Evolutionary conservation across 2,797 vertebrate genomes (phyloP), one percentile per base, ranked within the genome.

Genomic region (Betta splendens): DNA sequence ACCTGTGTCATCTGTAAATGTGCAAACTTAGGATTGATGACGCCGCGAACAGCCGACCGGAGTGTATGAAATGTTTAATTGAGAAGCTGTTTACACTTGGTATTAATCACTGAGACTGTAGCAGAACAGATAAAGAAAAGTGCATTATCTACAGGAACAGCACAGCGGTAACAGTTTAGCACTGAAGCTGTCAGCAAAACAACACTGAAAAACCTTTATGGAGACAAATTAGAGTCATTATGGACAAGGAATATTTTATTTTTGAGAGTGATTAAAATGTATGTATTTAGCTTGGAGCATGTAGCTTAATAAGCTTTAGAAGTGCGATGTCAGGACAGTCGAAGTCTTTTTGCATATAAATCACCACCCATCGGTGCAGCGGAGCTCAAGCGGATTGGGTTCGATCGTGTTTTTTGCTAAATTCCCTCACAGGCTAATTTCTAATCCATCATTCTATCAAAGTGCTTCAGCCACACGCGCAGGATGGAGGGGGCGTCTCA

Each of bases 401-500:
- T 83, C 35, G 64, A 84, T 80, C 37, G 61, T 48, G 44, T 73
- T 77, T 77, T 25, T 74, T 38, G 33, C 38, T 54, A 74, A 77
- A 81, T 71, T 83, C 79, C 43, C 64, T 64, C 42, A 10, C 45
- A 45, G 72, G 64, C 57, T 75, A 57, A 81, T 85, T 85, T 72
- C 64, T 85, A 88, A 86, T 87, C 85, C 74, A 85, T 89, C 89
- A 84, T 85, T 79, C 77, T 75, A 79, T 86, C 85, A 75, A 45
- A 61, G 33, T 1, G 54, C 53, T 56, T 44, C 29, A 20, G 60
- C 63, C 51, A 46, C 70, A 55, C 38, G 57, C 60, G 18, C 52
- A 54, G 69, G 56, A 72, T 33, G 63, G 67, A 75, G 66, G 64
- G 64, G 54, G 70, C 35, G 76, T 55, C 74, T 78, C 69, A 22